Percentiles rank a stretch among this genome's conserved stretches.
These are phyloP conservation scores for Poecilus cupreus DNA, from an alignment of 2,888 invertebrate genomes.

Conservation along the genomic window DNA sequence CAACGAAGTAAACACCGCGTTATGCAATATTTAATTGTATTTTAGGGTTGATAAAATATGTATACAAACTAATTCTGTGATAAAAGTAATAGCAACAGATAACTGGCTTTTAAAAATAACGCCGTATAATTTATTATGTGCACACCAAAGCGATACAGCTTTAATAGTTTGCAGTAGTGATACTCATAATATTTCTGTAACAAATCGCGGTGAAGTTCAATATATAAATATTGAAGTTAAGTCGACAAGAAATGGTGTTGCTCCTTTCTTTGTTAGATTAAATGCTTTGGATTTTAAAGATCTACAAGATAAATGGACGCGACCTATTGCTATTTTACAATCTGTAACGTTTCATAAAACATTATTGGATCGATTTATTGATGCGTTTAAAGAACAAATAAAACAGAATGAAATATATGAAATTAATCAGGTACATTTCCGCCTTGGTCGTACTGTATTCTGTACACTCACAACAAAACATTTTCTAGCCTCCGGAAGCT, in stretches of 20 bases:
- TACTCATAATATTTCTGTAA: slow-evolving; percentile 81
- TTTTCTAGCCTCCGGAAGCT: slow-evolving; percentile 81
- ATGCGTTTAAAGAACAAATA: slow-evolving; percentile 86
- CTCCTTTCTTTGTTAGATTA: slow-evolving; percentile 82
- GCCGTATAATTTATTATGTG: slow-evolving; percentile 82
- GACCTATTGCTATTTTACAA: slow-evolving; percentile 81
- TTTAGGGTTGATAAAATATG: slow-evolving; percentile 83
- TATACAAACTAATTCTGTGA: slow-evolving; percentile 81
- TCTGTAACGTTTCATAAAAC: slow-evolving; percentile 85
- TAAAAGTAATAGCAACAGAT: slow-evolving; percentile 85
- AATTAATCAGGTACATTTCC: slow-evolving; percentile 73
- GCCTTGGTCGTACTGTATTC: background rate
- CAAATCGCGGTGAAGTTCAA: slow-evolving; percentile 83
- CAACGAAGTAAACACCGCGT: too few relatives aligned
- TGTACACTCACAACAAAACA: background rate
- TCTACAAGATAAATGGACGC: slow-evolving; percentile 81
- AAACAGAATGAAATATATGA: slow-evolving; percentile 80
- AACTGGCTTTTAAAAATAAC: slow-evolving; percentile 92
- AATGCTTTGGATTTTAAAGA: slow-evolving; percentile 87
- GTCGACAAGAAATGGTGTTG: slow-evolving; percentile 77
- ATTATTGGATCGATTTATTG: slow-evolving; percentile 88
- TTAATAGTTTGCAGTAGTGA: slow-evolving; percentile 86
- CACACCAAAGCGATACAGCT: slow-evolving; percentile 87
- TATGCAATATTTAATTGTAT: slow-evolving; percentile 68
- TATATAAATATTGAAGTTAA: slow-evolving; percentile 88